Percentiles rank a stretch among this genome's conserved stretches.
Evolutionary conservation across 2,888 invertebrate genomes (phyloP).

Genomic region (Melikaiella ostensackeni): DNA sequence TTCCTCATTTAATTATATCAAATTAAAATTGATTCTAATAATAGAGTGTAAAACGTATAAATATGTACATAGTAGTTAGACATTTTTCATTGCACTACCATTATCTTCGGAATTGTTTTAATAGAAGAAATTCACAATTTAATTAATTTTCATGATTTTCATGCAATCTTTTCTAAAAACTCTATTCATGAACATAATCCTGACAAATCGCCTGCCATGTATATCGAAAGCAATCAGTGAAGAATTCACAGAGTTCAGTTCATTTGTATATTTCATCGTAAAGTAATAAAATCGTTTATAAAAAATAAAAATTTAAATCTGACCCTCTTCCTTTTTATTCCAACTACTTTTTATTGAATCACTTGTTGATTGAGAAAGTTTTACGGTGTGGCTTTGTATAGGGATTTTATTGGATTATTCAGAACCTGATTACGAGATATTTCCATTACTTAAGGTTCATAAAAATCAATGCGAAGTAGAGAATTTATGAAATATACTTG

Average conservation of each 20-base stretch:
- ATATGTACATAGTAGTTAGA: slow-evolving; percentile 37
- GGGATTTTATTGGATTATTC: too few relatives aligned
- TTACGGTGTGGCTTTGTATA: too few relatives aligned
- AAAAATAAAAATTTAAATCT: slow-evolving; percentile 47
- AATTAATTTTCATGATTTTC: slow-evolving; percentile 40
- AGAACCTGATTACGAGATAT: background rate
- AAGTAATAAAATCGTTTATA: slow-evolving; percentile 71
- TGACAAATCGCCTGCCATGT: slow-evolving; percentile 52
- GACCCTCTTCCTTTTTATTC: background rate
- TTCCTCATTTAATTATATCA: slow-evolving; percentile 1
- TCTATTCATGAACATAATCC: slow-evolving; percentile 53
- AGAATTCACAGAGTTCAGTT: slow-evolving; percentile 57
- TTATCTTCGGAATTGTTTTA: slow-evolving; percentile 2
- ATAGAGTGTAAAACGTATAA: slow-evolving; percentile 25
- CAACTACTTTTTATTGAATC: too few relatives aligned
- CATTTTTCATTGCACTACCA: slow-evolving; percentile 4
- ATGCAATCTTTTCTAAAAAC: slow-evolving; percentile 48
- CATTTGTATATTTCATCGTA: slow-evolving; percentile 72
- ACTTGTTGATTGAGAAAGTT: too few relatives aligned
- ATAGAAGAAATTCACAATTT: background rate
- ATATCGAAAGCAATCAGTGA: slow-evolving; percentile 52
- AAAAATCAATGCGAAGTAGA: background rate
- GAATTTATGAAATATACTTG: slow-evolving; percentile 4
- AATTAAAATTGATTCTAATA: slow-evolving; percentile 29
- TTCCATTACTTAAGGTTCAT: background rate